These are phyloP conservation scores for Laspeyria flexula DNA, from an alignment of 2,888 invertebrate genomes.

Conservation along the genomic window DNA sequence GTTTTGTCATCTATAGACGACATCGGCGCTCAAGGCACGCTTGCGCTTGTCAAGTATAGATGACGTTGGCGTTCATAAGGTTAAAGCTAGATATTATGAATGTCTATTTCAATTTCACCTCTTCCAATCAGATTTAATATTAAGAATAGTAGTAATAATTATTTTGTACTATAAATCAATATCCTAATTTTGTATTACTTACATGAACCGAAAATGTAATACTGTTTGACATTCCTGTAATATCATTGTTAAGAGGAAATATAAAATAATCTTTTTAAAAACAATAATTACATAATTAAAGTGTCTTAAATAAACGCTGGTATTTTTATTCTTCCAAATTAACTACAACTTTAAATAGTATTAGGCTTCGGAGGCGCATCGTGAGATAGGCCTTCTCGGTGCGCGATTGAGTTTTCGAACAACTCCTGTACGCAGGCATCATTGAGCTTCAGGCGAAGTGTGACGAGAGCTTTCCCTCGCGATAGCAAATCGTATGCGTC, in stretches of 20 bases:
- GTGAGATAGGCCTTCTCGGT: constrained; percentile 8
- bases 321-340: constrained; percentile 23
- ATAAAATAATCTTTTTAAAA: too few species aligned
- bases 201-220: constrained; percentile 14
- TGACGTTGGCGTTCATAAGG: too few species aligned
- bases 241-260: too few species aligned
- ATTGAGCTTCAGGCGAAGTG: background rate
- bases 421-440: constrained; percentile 1
- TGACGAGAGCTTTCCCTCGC: constrained; percentile 11
- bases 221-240: constrained; percentile 42
- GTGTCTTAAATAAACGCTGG: constrained; percentile 15
- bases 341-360: constrained; percentile 7
- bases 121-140: background rate
- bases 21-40: too few species aligned
- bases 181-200: constrained; percentile 16
- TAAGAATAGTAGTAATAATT: background rate
- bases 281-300: constrained; percentile 27
- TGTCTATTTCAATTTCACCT: too few species aligned
- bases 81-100: too few species aligned
- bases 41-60: too few species aligned
- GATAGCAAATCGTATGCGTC: constrained; percentile 23
- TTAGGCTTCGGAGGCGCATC: constrained; percentile 23
- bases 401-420: background rate
- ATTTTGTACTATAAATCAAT: background rate
- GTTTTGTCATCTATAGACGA: too few species aligned